A percentile compares a stretch with the other conserved stretches of the same genome.
phyloP scores from a whole-genome alignment of 2,888 invertebrate species.

The Melitaea athalia region DNA sequence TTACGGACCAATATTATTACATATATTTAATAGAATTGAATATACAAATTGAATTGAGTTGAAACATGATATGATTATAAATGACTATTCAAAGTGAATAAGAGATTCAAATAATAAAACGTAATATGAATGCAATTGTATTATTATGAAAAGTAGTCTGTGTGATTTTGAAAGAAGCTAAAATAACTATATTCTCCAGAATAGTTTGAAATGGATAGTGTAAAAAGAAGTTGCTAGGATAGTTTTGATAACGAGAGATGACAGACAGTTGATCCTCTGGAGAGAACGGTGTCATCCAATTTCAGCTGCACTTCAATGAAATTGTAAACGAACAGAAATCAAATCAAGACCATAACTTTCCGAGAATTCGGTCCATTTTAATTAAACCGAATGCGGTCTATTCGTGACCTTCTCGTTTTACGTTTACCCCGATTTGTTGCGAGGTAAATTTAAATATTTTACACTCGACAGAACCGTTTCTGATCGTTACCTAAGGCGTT shows the following conservation, averaged over 20 bases:
- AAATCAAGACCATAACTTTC: constrained; percentile 17
- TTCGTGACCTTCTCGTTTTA: constrained; percentile 48
- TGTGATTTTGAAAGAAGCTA: no score
- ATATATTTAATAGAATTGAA: no score
- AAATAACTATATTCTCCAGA: no score
- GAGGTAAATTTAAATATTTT: constrained; percentile 74
- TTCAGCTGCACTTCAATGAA: constrained; percentile 9
- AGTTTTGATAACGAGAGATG: background rate
- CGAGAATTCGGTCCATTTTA: constrained; percentile 51
- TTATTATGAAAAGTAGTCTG: no score
- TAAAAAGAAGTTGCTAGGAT: background rate
- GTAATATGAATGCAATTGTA: no score
- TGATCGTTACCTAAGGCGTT: constrained; percentile 72
- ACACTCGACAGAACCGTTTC: constrained; percentile 63
- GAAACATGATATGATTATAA: no score
- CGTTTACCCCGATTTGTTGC: constrained; percentile 58
- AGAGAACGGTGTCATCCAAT: constrained; percentile 21
- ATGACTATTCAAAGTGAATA: no score
- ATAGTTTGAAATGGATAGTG: no score
- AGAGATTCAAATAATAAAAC: no score
- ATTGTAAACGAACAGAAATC: constrained; percentile 1
- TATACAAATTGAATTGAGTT: no score
- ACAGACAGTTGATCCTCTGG: background rate
- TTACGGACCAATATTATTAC: no score
- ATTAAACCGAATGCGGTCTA: constrained; percentile 57